phyloP scores from a whole-genome alignment of 2,888 invertebrate genomes.

The Cephus rjabovi region DNA sequence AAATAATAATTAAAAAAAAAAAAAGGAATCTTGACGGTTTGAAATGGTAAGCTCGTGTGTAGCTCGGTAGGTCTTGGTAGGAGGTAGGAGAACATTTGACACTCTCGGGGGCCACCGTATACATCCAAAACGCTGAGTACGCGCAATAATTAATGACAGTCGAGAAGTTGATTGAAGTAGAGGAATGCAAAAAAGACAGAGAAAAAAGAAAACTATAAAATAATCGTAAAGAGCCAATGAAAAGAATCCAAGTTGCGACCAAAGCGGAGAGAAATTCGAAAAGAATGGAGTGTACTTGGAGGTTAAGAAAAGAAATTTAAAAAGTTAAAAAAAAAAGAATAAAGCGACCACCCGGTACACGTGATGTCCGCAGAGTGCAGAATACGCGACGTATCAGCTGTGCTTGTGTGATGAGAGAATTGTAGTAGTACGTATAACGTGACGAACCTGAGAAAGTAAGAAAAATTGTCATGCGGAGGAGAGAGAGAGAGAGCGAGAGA shows the following conservation, averaged over 20 bases:
- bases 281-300: slow-evolving; percentile 8
- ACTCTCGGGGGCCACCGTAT: slow-evolving; percentile 56
- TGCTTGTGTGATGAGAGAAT: slow-evolving; percentile 45
- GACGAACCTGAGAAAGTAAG: not conserved
- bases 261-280: slow-evolving; percentile 9
- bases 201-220: slow-evolving; percentile 13
- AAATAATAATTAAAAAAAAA: slow-evolving; percentile 42
- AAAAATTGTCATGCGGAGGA: not conserved
- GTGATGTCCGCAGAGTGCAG: slow-evolving; percentile 61
- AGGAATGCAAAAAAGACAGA: slow-evolving; percentile 4
- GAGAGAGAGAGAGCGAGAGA: no score
- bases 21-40: slow-evolving; percentile 63
- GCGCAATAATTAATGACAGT: slow-evolving; percentile 12
- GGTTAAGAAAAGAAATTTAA: not conserved
- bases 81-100: slow-evolving; percentile 65
- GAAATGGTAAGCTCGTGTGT: slow-evolving; percentile 67
- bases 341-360: slow-evolving; percentile 27
- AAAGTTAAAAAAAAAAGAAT: slow-evolving; percentile 17
- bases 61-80: slow-evolving; percentile 66
- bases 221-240: slow-evolving; percentile 22
- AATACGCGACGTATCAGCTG: slow-evolving; percentile 59
- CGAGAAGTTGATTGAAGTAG: not conserved
- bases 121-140: slow-evolving; percentile 10
- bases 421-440: not conserved
- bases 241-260: slow-evolving; percentile 14